These are phyloP conservation scores for Mongoloraphidia duomilia DNA, from an alignment of 2,888 invertebrate genomes.

Conservation along the genomic window DNA sequence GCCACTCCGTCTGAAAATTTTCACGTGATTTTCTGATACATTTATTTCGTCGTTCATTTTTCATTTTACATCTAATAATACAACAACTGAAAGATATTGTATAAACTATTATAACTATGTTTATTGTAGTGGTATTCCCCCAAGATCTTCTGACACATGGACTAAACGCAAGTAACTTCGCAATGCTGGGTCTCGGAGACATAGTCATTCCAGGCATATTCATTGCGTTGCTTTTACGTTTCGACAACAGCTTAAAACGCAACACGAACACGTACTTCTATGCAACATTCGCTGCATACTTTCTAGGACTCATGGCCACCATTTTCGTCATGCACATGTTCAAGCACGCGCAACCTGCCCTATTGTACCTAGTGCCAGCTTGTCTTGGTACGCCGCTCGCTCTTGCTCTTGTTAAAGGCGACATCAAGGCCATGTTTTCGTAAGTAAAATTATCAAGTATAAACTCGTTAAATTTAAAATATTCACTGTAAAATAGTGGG, in stretches of 20 bases:
- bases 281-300: slow-evolving; percentile 83
- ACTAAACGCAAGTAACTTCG: slow-evolving; percentile 80
- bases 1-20: too few species aligned
- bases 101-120: too few species aligned
- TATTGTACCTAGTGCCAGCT: slow-evolving; percentile 92
- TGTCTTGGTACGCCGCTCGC: slow-evolving; percentile 82
- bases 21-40: too few species aligned
- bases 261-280: slow-evolving; percentile 78
- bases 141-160: slow-evolving; percentile 94
- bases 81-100: too few species aligned
- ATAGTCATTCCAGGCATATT: slow-evolving; percentile 99
- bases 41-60: too few species aligned
- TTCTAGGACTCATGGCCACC: slow-evolving; percentile 82
- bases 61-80: too few species aligned
- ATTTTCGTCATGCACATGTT: slow-evolving; percentile 97
- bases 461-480: too few species aligned
- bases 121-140: slow-evolving; percentile 76
- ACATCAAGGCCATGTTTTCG: slow-evolving; percentile 79
- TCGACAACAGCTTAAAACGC: slow-evolving; percentile 78
- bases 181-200: slow-evolving; percentile 97
- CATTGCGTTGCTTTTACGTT: slow-evolving; percentile 88
- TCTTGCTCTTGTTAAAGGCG: slow-evolving; percentile 81
- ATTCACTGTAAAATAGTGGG: too few species aligned
- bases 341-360: slow-evolving; percentile 95
- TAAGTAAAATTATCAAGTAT: slow-evolving; percentile 35